Percentiles rank a stretch among this genome's conserved stretches.
Conservation (phyloP, 2,113 vertebrate genomes). For the Melospiza georgiana region DNA sequence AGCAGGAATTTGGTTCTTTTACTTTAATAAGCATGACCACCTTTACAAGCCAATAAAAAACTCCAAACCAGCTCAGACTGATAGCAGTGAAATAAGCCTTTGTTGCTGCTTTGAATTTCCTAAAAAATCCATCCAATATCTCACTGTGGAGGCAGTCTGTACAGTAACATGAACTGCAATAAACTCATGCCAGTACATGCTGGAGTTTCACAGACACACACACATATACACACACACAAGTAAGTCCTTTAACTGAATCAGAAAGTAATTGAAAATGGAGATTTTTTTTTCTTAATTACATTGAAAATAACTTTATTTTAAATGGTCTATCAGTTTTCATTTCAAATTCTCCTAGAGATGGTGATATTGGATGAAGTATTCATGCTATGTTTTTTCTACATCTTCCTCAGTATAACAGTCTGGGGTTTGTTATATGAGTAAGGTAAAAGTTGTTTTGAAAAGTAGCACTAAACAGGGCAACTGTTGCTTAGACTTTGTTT, state of each 20-base stretch:
- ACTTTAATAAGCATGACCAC: not conserved
- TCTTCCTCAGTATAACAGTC: not conserved
- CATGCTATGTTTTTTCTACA: not conserved
- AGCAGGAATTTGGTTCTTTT: not conserved
- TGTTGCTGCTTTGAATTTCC: not conserved
- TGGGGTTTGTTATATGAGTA: not conserved
- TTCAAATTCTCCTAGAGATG: not conserved
- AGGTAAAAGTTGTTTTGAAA: not conserved
- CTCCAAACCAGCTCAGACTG: not conserved
- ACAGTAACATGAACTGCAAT: not conserved
- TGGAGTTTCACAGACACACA: not conserved
- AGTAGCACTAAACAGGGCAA: not conserved
- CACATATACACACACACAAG: fast-evolving
- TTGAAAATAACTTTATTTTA: not conserved
- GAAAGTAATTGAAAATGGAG: not conserved
- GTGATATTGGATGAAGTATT: not conserved
- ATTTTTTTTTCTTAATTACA: not conserved
- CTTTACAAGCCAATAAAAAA: not conserved
- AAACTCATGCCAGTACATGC: not conserved
- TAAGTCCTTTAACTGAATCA: not conserved
- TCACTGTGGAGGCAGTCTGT: not conserved
- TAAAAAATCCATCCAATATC: not conserved
- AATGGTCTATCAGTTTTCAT: not conserved
- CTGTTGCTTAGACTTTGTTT: not conserved
- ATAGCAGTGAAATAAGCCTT: not conserved